Evolutionary conservation across 2,888 invertebrate genomes (phyloP), one percentile per base, ranked within the genome.

Genomic region (Tortrix viridana): DNA sequence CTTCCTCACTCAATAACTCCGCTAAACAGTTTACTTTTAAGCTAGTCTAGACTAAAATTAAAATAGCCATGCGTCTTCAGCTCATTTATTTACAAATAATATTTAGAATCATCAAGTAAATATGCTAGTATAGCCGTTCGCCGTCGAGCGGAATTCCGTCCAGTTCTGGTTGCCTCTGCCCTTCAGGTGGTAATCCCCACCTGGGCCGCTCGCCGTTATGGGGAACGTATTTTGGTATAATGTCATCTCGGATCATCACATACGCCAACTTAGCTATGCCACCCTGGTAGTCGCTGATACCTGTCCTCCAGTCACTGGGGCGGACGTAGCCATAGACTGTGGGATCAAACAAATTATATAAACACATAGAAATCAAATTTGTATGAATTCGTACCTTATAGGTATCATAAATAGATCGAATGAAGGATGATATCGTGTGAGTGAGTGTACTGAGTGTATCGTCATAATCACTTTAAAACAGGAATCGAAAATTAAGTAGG

Each of bases 161-260:
- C 0, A 89, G 73, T 67, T 84, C 81, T 1, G 90, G 90, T 52
- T 91, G 91, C 53, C 90, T 73, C 65, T 68, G 69, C 0, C 80
- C 86, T 32, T 89, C 90, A 0, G 90, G 89, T 0, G 89, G 89
- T 3, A 83, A 66, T 0, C 88, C 89, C 89, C 89, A 91, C 12
- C 70, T 69, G 1, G 88, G 84, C 2, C 89, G 73, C 68, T 82
- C 80, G 14, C 91, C 91, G 64, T 88, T 89, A 68, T 85, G 83
- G 3, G 83, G 81, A 56, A 76, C 57, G 77, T 86, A 90, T 2
- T 70, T 73, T 1, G 90, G 89, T 9, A 88, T 79, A 2, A 87
- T 80, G 54, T 85, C 80, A 67, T 89, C 88, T 0, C 88, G 77
- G 2, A 91, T 77, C 82, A 87, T 71, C 69, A 89, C 88, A 71